These are phyloP conservation scores for Mnemiopsis leidyi DNA, from an alignment of 37 sponge, comb jelly and placozoan genomes.

Conservation along the genomic window DNA sequence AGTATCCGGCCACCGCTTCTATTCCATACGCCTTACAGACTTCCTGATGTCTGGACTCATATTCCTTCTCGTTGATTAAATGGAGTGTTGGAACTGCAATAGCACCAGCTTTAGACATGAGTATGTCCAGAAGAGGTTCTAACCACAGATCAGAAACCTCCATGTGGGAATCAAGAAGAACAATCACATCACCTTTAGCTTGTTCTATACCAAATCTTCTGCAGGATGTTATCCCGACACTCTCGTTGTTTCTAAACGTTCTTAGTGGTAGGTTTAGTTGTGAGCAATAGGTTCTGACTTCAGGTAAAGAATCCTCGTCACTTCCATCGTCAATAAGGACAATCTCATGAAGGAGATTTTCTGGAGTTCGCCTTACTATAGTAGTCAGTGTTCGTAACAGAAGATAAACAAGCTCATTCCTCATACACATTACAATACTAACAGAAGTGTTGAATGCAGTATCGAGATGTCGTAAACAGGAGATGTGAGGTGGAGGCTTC, in stretches of 20 bases:
- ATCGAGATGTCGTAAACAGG: neutral
- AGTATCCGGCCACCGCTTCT: neutral
- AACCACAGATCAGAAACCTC: slow-evolving; percentile 28
- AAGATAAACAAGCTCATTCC: neutral
- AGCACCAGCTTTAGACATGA: neutral
- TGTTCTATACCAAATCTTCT: neutral
- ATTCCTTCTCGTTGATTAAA: slow-evolving; percentile 13
- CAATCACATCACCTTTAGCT: neutral
- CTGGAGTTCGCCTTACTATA: neutral
- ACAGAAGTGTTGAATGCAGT: neutral
- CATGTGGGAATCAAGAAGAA: slow-evolving; percentile 8
- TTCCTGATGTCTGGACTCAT: neutral
- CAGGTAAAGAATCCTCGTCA: neutral
- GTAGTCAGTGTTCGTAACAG: slow-evolving; percentile 9
- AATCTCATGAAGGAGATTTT: neutral
- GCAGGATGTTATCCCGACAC: slow-evolving; percentile 18
- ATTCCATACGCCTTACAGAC: slow-evolving; percentile 22
- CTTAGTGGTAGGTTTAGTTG: neutral
- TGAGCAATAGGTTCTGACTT: neutral
- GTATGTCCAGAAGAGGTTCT: slow-evolving; percentile 18
- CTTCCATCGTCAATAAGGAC: slow-evolving; percentile 2
- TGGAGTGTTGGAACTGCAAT: slow-evolving; percentile 18
- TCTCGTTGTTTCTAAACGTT: neutral
- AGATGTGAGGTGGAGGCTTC: neutral
- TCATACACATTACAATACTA: slow-evolving; percentile 8